These are phyloP conservation scores for Aleiodes leptofemur DNA, from an alignment of 2,888 invertebrate species.

Conservation along the genomic window DNA sequence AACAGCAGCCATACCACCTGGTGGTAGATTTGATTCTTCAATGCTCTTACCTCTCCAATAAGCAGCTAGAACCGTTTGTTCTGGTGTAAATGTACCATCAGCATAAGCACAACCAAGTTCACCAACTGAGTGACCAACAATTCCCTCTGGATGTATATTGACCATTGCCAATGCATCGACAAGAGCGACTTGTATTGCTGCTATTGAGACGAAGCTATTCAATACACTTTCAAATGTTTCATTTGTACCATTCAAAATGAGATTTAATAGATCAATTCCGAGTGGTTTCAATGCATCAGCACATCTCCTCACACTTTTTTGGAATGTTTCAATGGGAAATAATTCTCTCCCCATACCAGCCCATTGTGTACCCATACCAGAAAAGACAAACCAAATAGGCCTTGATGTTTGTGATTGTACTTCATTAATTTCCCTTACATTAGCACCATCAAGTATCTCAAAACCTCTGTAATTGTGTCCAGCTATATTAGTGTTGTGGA, in stretches of 20 bases:
- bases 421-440: constrained; percentile 77
- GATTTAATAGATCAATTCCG: constrained; percentile 88
- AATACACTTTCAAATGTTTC: constrained; percentile 89
- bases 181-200: constrained; percentile 97
- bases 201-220: constrained; percentile 94
- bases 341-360: constrained; percentile 94
- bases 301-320: constrained; percentile 85
- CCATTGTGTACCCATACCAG: constrained; percentile 99
- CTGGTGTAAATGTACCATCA: constrained; percentile 95
- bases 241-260: constrained; percentile 86
- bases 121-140: constrained; percentile 96
- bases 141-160: constrained; percentile 92
- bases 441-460: constrained; percentile 80
- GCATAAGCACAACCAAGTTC: constrained; percentile 96
- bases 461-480: constrained; percentile 91
- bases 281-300: constrained; percentile 86
- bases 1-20: constrained; percentile 94
- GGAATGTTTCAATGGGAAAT: constrained; percentile 89
- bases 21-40: constrained; percentile 83
- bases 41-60: constrained; percentile 95
- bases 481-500: constrained; percentile 83
- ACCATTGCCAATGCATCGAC: constrained; percentile 88
- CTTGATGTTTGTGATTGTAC: constrained; percentile 68
- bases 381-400: constrained; percentile 96
- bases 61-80: constrained; percentile 95